These are phyloP conservation scores for Parauchenoglanis punctatus DNA, from an alignment of 2,797 vertebrate genomes.

Conservation along the genomic window DNA sequence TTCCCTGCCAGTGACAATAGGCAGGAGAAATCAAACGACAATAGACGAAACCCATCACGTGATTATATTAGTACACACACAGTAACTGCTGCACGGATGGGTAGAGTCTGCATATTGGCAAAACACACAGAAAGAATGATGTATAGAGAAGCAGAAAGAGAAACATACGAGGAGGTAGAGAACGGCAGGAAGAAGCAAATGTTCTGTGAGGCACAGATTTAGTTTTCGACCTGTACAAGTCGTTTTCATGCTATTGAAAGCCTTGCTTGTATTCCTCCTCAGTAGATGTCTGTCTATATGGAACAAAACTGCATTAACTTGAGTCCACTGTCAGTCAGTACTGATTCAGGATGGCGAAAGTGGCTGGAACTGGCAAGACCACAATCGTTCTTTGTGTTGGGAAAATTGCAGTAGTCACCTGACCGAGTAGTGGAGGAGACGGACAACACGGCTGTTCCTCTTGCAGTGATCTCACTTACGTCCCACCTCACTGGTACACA, in stretches of 20 bases:
- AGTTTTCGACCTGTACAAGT: not conserved
- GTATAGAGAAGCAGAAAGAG: not conserved
- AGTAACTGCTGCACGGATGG: slow-evolving; percentile 2
- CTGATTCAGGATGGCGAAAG: not conserved
- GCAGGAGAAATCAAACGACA: slow-evolving; percentile 18
- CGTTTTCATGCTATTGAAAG: slow-evolving; percentile 16
- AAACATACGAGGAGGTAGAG: slow-evolving; percentile 43
- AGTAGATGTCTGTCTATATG: not conserved
- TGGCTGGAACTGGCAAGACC: not conserved
- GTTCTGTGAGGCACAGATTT: slow-evolving; percentile 10
- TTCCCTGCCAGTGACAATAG: slow-evolving; percentile 28
- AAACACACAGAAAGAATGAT: slow-evolving; percentile 15
- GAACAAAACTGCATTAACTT: not conserved
- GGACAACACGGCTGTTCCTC: not conserved
- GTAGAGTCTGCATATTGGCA: not conserved
- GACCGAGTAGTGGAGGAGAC: not conserved
- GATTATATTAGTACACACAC: slow-evolving; percentile 29
- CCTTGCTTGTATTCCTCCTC: slow-evolving; percentile 7
- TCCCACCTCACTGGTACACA: not conserved
- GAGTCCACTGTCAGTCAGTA: not conserved
- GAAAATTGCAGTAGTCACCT: slow-evolving; percentile 19
- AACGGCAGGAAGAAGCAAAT: slow-evolving; percentile 30
- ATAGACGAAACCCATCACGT: slow-evolving; percentile 40
- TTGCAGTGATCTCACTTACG: not conserved
- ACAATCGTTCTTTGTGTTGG: not conserved